Evolutionary conservation across 2,797 vertebrate species (phyloP).

Genomic region (Catamblyrhynchus diadema): DNA sequence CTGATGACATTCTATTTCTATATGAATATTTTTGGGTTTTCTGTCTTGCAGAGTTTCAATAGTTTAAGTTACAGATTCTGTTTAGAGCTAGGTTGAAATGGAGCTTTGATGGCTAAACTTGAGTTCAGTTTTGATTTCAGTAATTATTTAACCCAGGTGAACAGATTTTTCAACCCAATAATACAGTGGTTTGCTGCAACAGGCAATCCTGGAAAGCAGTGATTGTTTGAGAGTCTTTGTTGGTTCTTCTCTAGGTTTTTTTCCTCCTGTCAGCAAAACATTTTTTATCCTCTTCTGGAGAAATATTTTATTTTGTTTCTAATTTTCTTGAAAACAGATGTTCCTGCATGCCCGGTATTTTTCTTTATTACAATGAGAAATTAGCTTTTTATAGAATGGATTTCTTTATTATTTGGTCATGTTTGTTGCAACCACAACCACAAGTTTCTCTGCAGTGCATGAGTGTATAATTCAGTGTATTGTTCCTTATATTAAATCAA

Average conservation of each 20-base stretch:
- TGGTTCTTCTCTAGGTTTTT: not conserved
- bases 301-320: not conserved
- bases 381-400: not conserved
- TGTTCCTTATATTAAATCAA: slow-evolving; percentile 12
- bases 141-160: not conserved
- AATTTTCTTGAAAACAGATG: not conserved
- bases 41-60: not conserved
- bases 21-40: not conserved
- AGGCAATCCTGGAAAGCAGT: not conserved
- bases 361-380: not conserved
- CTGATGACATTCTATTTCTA: not conserved
- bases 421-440: not conserved
- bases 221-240: not conserved
- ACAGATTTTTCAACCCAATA: not conserved
- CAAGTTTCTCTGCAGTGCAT: not conserved
- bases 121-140: not conserved
- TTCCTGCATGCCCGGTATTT: not conserved
- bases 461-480: not conserved
- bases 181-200: not conserved
- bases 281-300: not conserved
- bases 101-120: not conserved
- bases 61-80: not conserved
- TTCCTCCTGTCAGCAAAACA: not conserved
- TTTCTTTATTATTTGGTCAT: not conserved
- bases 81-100: not conserved